phyloP scores from a whole-genome alignment of 2,797 vertebrate genomes.

The Brachyrhaphis roseni region DNA sequence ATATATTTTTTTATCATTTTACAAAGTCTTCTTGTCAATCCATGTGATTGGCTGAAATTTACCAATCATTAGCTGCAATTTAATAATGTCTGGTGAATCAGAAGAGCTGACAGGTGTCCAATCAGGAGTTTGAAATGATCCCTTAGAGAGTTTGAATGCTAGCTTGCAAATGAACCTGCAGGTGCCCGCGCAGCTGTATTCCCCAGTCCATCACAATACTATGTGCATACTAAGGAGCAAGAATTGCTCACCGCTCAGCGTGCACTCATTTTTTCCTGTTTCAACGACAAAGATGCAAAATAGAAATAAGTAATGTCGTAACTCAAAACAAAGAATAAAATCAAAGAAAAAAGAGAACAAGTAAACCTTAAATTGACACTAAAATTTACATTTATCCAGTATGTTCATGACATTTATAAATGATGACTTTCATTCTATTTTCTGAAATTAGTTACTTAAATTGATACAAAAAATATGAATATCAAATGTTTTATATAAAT shows the following conservation, averaged over 20 bases:
- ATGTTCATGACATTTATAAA: neutral
- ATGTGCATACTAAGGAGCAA: slow-evolving; percentile 79
- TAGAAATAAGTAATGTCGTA: slow-evolving; percentile 5
- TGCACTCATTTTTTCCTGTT: slow-evolving; percentile 55
- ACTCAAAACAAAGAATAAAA: neutral
- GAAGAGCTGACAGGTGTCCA: slow-evolving; percentile 86
- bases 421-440: neutral
- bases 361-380: neutral
- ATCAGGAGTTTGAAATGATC: slow-evolving; percentile 88
- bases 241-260: slow-evolving; percentile 64
- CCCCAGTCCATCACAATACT: slow-evolving; percentile 83
- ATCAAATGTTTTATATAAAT: too few relatives aligned
- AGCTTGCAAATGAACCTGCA: slow-evolving; percentile 87
- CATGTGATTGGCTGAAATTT: slow-evolving; percentile 82
- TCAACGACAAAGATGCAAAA: slow-evolving; percentile 32
- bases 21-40: slow-evolving; percentile 78
- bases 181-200: slow-evolving; percentile 86
- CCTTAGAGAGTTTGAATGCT: slow-evolving; percentile 84
- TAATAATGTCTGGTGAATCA: slow-evolving; percentile 77
- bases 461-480: slow-evolving; percentile 6
- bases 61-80: slow-evolving; percentile 81
- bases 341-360: neutral
- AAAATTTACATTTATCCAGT: neutral
- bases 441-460: neutral
- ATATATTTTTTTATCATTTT: slow-evolving; percentile 48